A percentile compares a stretch with the other conserved stretches of the same genome.
phyloP scores from a whole-genome alignment of 2,113 vertebrate genomes.

The Halichoeres trimaculatus region DNA sequence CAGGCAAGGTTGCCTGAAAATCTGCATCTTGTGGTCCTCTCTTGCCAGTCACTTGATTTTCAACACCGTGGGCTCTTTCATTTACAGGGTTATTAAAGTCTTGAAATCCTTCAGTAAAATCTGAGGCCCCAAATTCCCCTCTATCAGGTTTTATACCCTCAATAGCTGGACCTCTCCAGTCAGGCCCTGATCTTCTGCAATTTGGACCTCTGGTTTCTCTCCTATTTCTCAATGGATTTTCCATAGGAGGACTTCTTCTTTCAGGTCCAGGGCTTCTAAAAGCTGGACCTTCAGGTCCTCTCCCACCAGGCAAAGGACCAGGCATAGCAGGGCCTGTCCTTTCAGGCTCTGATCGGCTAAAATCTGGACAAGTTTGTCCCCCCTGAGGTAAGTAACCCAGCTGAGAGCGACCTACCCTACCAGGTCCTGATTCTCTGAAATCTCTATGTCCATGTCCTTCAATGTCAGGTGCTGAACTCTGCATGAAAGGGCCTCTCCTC shows the following conservation, averaged over 20 bases:
- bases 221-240: no score
- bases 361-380: constrained; percentile 15
- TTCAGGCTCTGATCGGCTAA: constrained; percentile 10
- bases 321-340: background rate
- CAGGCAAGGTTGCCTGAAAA: background rate
- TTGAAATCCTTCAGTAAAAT: background rate
- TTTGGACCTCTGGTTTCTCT: no score
- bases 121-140: background rate
- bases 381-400: constrained; percentile 3
- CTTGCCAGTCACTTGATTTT: background rate
- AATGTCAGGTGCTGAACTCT: background rate
- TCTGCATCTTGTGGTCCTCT: constrained; percentile 7
- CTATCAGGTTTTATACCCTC: no score
- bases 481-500: background rate
- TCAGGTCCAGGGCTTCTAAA: constrained; percentile 7
- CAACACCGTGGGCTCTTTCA: background rate
- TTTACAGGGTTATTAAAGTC: background rate
- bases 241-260: background rate
- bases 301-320: background rate
- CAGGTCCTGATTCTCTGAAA: background rate
- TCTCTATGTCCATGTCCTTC: constrained; percentile 8
- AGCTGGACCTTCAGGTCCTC: constrained; percentile 4
- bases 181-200: no score
- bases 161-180: no score
- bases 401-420: background rate